These are phyloP conservation scores for Andricus grossulariae DNA, from an alignment of 1,140 invertebrate species.

Conservation along the genomic window DNA sequence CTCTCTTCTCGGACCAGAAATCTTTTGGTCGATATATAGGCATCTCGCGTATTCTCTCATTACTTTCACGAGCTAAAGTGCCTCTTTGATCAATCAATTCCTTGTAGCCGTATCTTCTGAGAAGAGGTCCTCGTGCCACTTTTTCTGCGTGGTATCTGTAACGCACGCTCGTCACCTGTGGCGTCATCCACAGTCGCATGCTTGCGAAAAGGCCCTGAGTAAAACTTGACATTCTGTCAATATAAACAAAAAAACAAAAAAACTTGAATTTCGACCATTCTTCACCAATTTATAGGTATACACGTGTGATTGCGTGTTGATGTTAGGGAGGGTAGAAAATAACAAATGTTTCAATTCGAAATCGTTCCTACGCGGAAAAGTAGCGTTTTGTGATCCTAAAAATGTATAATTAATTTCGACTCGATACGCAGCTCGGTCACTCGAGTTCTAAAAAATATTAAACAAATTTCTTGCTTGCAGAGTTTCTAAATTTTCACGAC, in stretches of 20 bases:
- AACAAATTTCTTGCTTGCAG: too few relatives aligned
- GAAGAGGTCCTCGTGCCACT: slow-evolving; percentile 77
- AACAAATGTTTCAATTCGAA: too few relatives aligned
- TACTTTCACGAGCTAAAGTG: slow-evolving; percentile 77
- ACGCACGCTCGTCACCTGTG: slow-evolving; percentile 73
- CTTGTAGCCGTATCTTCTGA: slow-evolving; percentile 83
- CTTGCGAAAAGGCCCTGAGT: slow-evolving; percentile 25
- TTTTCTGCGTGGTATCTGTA: slow-evolving; percentile 84
- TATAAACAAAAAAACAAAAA: neutral
- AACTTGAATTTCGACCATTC: too few relatives aligned
- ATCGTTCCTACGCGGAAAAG: too few relatives aligned
- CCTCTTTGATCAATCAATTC: slow-evolving; percentile 82
- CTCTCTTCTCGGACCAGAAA: slow-evolving; percentile 84
- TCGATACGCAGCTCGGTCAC: too few relatives aligned
- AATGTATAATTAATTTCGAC: too few relatives aligned
- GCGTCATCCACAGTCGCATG: slow-evolving; percentile 60
- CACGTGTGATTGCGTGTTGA: too few relatives aligned
- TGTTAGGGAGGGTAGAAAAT: too few relatives aligned
- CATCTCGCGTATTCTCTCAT: slow-evolving; percentile 77
- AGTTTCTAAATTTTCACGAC: too few relatives aligned
- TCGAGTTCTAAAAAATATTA: too few relatives aligned
- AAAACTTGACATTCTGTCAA: slow-evolving; percentile 8
- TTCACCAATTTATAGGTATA: too few relatives aligned
- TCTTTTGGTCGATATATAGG: slow-evolving; percentile 84
- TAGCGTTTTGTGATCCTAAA: too few relatives aligned